phyloP scores from a whole-genome alignment of 2,113 vertebrate genomes.

The Poecilia latipinna region DNA sequence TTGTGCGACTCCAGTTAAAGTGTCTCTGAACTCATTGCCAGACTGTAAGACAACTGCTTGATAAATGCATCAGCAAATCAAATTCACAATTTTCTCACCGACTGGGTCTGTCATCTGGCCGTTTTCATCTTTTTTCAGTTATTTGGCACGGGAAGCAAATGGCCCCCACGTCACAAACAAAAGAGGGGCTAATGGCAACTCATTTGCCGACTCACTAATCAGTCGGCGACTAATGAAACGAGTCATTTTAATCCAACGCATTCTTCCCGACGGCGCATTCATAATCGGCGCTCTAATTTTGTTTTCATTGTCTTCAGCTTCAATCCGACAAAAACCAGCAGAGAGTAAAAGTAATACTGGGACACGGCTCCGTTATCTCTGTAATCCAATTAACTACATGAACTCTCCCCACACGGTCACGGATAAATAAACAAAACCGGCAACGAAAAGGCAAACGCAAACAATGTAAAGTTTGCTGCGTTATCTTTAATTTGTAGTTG shows the following conservation, averaged over 20 bases:
- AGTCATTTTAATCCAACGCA: constrained; percentile 15
- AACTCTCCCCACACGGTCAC: constrained; percentile 3
- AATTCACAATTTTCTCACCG: neutral
- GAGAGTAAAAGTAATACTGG: constrained; percentile 42
- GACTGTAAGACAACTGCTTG: neutral
- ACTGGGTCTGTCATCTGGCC: neutral
- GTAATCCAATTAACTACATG: constrained; percentile 63
- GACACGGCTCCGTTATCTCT: constrained; percentile 53
- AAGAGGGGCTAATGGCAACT: neutral
- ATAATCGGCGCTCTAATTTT: constrained; percentile 37
- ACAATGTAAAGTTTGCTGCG: constrained; percentile 34
- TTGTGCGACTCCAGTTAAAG: no score
- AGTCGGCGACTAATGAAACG: constrained; percentile 20
- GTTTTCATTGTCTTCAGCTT: constrained; percentile 39
- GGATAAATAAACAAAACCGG: constrained; percentile 42
- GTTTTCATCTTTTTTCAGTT: neutral
- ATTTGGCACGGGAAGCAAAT: neutral
- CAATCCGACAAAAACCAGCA: constrained; percentile 29
- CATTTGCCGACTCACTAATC: constrained; percentile 29
- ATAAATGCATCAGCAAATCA: neutral
- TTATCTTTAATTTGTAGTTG: constrained; percentile 71
- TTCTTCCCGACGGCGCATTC: constrained; percentile 15
- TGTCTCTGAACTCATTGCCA: neutral
- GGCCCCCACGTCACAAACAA: constrained; percentile 16
- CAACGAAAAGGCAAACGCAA: constrained; percentile 20